A percentile compares a stretch with the other conserved stretches of the same genome.
Evolutionary conservation across 1,140 invertebrate species (phyloP).

Genomic region (Drosophila navojoa): DNA sequence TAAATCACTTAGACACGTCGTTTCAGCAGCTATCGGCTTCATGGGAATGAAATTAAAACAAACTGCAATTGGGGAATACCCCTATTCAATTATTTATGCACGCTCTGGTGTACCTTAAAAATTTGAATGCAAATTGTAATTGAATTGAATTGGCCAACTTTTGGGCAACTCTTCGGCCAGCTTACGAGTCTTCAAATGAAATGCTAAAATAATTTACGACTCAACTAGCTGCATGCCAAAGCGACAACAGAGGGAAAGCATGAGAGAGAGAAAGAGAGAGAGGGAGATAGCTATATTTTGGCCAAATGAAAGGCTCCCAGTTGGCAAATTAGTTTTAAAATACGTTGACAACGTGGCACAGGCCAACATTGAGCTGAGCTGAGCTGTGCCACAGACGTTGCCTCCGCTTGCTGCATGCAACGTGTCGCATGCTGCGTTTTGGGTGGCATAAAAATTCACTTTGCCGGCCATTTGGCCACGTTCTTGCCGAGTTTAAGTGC

Average conservation of each 20-base stretch:
- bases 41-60: too few relatives aligned
- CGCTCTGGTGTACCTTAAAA: background rate
- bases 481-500: conserved; percentile 39
- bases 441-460: conserved; percentile 81
- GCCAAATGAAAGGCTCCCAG: conserved; percentile 71
- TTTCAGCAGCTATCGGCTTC: too few relatives aligned
- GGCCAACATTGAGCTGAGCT: conserved; percentile 9
- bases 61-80: too few relatives aligned
- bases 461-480: conserved; percentile 41
- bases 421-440: conserved; percentile 53
- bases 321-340: conserved; percentile 82
- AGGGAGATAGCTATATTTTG: conserved; percentile 16
- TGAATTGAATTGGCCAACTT: conserved; percentile 64
- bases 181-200: conserved; percentile 67
- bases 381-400: too few relatives aligned
- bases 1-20: too few relatives aligned
- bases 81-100: background rate
- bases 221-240: conserved; percentile 37
- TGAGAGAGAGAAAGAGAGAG: too few relatives aligned
- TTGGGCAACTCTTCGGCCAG: conserved; percentile 42
- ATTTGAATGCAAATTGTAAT: conserved; percentile 48
- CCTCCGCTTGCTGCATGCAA: conserved; percentile 7
- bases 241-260: too few relatives aligned
- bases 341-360: conserved; percentile 51
- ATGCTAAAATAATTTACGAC: conserved; percentile 80